These are phyloP conservation scores for Phengaris arion DNA, from an alignment of 2,888 invertebrate genomes.

Conservation along the genomic window DNA sequence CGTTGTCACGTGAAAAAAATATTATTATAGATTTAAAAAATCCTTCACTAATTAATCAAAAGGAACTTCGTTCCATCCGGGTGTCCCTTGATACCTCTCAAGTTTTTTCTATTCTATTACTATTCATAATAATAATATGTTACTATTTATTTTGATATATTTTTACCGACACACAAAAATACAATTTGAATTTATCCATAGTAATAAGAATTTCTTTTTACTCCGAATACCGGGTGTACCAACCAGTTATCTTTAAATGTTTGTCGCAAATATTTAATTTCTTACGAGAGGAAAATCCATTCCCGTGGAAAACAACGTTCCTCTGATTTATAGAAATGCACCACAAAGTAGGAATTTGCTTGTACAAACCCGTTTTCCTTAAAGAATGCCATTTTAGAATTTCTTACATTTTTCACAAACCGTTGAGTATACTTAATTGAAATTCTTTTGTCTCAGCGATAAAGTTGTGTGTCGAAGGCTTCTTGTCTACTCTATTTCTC, in stretches of 20 bases:
- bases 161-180: too few species aligned
- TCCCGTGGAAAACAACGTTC: not conserved
- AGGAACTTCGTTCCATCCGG: too few species aligned
- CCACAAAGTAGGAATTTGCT: conserved; percentile 21
- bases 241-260: not conserved
- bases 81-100: too few species aligned
- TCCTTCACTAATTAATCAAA: too few species aligned
- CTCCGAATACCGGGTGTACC: not conserved
- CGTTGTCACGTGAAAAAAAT: too few species aligned
- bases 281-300: not conserved
- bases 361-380: conserved; percentile 8
- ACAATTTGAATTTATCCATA: too few species aligned
- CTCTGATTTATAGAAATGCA: conserved; percentile 25
- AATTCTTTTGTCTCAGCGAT: conserved; percentile 21
- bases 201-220: too few species aligned
- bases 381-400: conserved; percentile 18
- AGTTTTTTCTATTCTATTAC: too few species aligned
- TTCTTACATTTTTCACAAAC: conserved; percentile 10
- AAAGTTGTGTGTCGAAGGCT: not conserved
- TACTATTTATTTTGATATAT: too few species aligned
- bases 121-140: too few species aligned
- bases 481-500: not conserved
- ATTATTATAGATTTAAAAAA: too few species aligned
- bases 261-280: conserved; percentile 17
- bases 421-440: conserved; percentile 24